These are phyloP conservation scores for Menidia menidia DNA, from an alignment of 2,797 vertebrate species.

Conservation along the genomic window DNA sequence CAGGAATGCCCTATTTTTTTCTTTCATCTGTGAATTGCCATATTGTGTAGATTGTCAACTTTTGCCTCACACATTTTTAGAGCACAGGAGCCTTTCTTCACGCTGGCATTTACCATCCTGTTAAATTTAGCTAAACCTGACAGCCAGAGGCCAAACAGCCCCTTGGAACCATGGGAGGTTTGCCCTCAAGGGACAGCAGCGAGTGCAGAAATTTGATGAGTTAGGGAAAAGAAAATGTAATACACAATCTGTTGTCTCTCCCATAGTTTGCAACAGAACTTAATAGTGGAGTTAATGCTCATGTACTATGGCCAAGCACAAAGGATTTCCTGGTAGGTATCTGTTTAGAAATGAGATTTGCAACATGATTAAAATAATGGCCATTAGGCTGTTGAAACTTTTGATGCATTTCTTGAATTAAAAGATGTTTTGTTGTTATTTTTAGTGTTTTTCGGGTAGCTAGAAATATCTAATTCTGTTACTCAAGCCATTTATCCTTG, in stretches of 20 bases:
- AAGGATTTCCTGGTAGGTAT: not conserved
- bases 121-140: constrained; percentile 21
- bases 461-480: too few relatives aligned
- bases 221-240: constrained; percentile 7
- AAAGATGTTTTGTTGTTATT: too few relatives aligned
- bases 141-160: constrained; percentile 13
- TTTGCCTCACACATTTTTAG: constrained; percentile 25
- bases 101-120: constrained; percentile 16
- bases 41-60: constrained; percentile 34
- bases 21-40: constrained; percentile 18
- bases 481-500: too few relatives aligned
- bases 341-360: not conserved
- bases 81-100: constrained; percentile 12
- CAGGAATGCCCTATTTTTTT: not conserved
- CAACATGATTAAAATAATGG: not conserved
- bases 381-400: too few relatives aligned
- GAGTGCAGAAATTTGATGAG: constrained; percentile 10
- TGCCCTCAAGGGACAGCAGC: not conserved
- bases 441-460: too few relatives aligned
- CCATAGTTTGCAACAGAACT: not conserved
- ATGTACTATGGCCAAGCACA: not conserved
- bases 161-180: constrained; percentile 20
- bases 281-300: not conserved
- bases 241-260: constrained; percentile 15
- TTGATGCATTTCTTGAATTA: too few relatives aligned